Base-by-base conservation (phyloP, 23 tunicate genomes). In the Ascidia mentula region DNA sequence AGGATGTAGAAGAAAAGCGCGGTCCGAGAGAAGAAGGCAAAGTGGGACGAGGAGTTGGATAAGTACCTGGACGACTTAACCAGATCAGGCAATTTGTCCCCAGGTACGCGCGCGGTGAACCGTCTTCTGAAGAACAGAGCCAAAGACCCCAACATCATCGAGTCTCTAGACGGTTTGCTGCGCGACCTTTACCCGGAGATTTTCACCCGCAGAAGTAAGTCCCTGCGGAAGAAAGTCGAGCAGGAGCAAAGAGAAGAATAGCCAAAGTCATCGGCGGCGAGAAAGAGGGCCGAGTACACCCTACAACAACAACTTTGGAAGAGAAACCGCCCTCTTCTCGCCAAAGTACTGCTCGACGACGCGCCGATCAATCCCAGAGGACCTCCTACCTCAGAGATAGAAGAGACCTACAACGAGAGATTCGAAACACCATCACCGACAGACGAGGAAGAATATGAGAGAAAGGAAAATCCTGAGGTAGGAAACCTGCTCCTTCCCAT, bases 221-320 rank as follows among this genome's bases (percentile, higher is more conserved):
- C 75, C 40, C 75, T 34, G 40, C n/a, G n/a, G n/a, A 71, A 18
- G 34, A 6, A 18, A 35, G 75, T 4, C 75, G 32, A 35, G 75
- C 38, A 35, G 38, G 4, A 3, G 36, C 5, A 4, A 8, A 4
- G 36, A 3, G 3, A 6, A 53, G 4, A 26, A 26, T 1, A 6
- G 13, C 39, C 75, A 6, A 7, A 6, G 8, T 28, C 34, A 3
- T 7, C 32, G 5, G 32, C 24, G 40, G 75, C 34, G 1, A 71
- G 30, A 31, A 71, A 71, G 75, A 71, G 75, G 13, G 75, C 75
- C n/a, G 75, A 34, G 35, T 71, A 71, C 75, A 22, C 75, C 8
- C 24, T 31, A 6, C 35, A 71, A 71, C 75, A 71, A 18, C 75
- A 71, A 3, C 75, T 71, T 2, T 71, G 75, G 13, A 53, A 53